phyloP scores from a whole-genome alignment of 2,888 invertebrate genomes.

The Axea sp. region DNA sequence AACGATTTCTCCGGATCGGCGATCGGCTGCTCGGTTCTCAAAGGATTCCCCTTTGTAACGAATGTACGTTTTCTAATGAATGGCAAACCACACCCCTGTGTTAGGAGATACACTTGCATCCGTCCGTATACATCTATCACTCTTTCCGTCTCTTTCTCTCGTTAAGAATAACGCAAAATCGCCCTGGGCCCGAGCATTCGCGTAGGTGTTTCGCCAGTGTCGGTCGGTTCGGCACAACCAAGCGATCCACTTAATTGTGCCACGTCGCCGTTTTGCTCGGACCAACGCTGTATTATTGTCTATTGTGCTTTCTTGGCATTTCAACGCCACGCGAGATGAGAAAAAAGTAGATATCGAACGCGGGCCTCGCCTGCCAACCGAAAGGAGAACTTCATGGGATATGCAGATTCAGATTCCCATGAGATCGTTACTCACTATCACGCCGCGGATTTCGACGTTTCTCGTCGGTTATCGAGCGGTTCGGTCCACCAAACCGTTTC shows the following conservation, averaged over 20 bases:
- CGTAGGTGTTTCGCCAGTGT: conserved; percentile 63
- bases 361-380: conserved; percentile 57
- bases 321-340: conserved; percentile 37
- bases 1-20: conserved; percentile 46
- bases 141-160: too few relatives aligned
- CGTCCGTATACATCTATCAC: conserved; percentile 28
- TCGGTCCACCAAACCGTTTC: conserved; percentile 6
- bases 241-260: conserved; percentile 63
- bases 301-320: conserved; percentile 62
- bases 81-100: conserved; percentile 73
- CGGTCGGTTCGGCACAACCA: conserved; percentile 61
- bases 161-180: conserved; percentile 68
- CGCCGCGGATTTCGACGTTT: conserved; percentile 45
- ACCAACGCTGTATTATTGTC: conserved; percentile 48
- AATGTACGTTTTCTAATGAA: conserved; percentile 72
- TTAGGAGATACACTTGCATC: conserved; percentile 72
- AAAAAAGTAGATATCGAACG: conserved; percentile 27
- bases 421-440: conserved; percentile 32
- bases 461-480: conserved; percentile 45
- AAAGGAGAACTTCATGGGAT: conserved; percentile 41
- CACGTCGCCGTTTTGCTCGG: conserved; percentile 56
- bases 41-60: conserved; percentile 61
- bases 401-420: conserved; percentile 60
- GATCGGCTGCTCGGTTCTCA: conserved; percentile 32
- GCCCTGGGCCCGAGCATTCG: conserved; percentile 60